A percentile compares a stretch with the other conserved stretches of the same genome.
These are phyloP conservation scores for Macaca fascicularis DNA, from an alignment of 2,113 vertebrate species.

Conservation along the genomic window DNA sequence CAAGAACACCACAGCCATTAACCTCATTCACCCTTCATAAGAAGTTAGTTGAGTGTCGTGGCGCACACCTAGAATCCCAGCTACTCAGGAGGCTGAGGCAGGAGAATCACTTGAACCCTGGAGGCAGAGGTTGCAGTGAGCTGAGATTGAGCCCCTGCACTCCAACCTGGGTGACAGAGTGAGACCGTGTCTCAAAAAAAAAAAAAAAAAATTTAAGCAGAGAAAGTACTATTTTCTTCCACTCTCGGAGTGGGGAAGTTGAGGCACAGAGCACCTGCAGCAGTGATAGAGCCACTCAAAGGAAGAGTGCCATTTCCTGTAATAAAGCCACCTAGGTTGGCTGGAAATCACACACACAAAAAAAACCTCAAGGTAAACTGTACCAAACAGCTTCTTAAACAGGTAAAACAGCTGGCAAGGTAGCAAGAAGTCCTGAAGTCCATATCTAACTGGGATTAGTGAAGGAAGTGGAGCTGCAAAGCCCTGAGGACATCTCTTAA, in stretches of 20 bases:
- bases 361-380: neutral
- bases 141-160: too few relatives aligned
- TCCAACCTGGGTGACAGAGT: too few relatives aligned
- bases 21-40: too few relatives aligned
- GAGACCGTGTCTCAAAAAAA: too few relatives aligned
- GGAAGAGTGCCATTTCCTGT: neutral
- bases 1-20: rapidly evolving
- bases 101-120: too few relatives aligned
- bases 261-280: neutral
- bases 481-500: neutral
- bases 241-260: neutral
- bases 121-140: too few relatives aligned
- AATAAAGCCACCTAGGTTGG: neutral
- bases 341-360: neutral
- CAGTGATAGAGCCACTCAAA: rapidly evolving
- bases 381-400: neutral
- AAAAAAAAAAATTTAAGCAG: neutral
- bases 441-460: neutral
- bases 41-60: too few relatives aligned
- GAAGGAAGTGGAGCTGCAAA: too few relatives aligned
- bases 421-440: too few relatives aligned
- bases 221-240: neutral
- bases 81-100: too few relatives aligned
- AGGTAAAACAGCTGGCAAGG: neutral
- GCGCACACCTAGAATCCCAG: too few relatives aligned